Evolutionary conservation across 2,797 vertebrate genomes (phyloP).

Genomic region (Botia kubotai): DNA sequence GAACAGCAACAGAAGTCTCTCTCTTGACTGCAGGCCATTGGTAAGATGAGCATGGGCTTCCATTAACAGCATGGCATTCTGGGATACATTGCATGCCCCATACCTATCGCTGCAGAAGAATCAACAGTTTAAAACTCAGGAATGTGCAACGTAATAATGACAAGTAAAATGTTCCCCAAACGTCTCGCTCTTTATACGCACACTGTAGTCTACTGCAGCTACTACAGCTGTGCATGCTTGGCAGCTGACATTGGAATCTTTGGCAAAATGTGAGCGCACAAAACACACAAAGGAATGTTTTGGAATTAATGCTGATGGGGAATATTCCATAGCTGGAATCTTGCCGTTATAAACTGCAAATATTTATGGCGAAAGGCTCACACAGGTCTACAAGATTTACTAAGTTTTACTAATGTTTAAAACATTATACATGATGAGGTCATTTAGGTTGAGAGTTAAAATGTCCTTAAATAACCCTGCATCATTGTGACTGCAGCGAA

Average conservation of each 20-base stretch:
- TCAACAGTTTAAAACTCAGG: not conserved
- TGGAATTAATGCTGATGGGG: too few relatives aligned
- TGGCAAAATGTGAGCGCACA: too few relatives aligned
- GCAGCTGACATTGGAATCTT: too few relatives aligned
- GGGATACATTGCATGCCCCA: conserved; percentile 30
- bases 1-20: conserved; percentile 87
- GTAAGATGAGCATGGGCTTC: conserved; percentile 84
- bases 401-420: not conserved
- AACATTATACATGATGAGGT: not conserved
- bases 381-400: not conserved
- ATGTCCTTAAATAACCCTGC: not conserved
- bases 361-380: too few relatives aligned
- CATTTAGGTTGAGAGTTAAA: not conserved
- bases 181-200: not conserved
- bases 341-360: too few relatives aligned
- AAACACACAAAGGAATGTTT: too few relatives aligned
- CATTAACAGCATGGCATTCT: conserved; percentile 76
- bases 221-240: too few relatives aligned
- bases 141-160: not conserved
- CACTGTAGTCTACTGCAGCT: not conserved
- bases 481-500: not conserved
- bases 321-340: too few relatives aligned
- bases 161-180: not conserved
- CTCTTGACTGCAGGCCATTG: conserved; percentile 85
- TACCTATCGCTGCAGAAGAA: conserved; percentile 66